phyloP scores from a whole-genome alignment of 2,888 invertebrate genomes.

The Automeris io region DNA sequence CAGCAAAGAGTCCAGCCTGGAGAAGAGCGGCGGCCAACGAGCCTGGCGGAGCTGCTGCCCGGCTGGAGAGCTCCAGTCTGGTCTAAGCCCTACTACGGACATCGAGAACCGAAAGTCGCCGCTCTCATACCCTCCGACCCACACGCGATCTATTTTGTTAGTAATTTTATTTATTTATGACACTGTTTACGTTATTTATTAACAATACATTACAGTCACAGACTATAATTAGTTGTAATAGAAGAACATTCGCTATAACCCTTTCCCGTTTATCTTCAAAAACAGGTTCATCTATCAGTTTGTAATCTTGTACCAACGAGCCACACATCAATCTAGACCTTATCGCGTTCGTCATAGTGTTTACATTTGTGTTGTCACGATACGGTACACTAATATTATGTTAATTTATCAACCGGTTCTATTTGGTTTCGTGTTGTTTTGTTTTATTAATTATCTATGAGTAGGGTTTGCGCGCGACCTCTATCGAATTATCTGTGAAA shows the following conservation, averaged over 20 bases:
- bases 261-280: conserved; percentile 24
- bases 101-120: too few species aligned
- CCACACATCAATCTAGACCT: neutral
- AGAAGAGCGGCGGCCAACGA: too few species aligned
- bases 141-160: too few species aligned
- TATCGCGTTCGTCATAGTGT: neutral
- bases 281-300: conserved; percentile 34
- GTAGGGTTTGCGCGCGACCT: neutral
- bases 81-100: too few species aligned
- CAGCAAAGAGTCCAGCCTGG: too few species aligned
- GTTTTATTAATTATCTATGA: neutral
- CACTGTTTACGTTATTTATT: too few species aligned
- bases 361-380: neutral
- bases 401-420: neutral
- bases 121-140: too few species aligned
- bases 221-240: too few species aligned
- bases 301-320: conserved; percentile 18
- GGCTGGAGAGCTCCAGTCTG: too few species aligned
- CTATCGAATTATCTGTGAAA: neutral
- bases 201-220: neutral
- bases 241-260: conserved; percentile 2
- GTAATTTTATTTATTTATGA: too few species aligned
- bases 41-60: too few species aligned
- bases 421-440: neutral
- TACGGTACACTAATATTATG: neutral